A percentile compares a stretch with the other conserved stretches of the same genome.
These are phyloP conservation scores for Passerina amoena DNA, from an alignment of 2,113 vertebrate species.

Conservation along the genomic window DNA sequence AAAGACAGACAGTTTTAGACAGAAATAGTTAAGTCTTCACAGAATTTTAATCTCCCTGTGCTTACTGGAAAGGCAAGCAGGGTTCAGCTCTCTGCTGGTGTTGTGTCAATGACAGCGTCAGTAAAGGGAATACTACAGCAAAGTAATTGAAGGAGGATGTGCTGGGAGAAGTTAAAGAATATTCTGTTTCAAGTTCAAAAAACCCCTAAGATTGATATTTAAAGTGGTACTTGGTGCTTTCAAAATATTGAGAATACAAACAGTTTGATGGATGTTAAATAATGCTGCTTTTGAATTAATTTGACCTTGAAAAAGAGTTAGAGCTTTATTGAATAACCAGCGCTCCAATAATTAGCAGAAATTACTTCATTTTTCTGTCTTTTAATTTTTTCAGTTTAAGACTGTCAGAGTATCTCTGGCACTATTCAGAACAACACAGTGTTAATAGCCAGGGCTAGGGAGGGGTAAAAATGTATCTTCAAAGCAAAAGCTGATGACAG, in stretches of 20 bases:
- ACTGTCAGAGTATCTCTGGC: not conserved
- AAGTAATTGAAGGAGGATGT: not conserved
- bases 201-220: not conserved
- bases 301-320: not conserved
- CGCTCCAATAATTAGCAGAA: not conserved
- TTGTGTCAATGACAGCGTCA: not conserved
- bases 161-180: not conserved
- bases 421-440: not conserved
- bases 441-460: not conserved
- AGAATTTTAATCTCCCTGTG: not conserved
- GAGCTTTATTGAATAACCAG: not conserved
- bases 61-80: not conserved
- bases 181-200: not conserved
- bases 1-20: not conserved
- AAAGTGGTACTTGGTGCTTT: not conserved
- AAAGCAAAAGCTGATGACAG: not conserved
- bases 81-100: not conserved
- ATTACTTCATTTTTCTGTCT: not conserved
- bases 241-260: not conserved
- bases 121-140: not conserved
- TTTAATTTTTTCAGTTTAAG: not conserved
- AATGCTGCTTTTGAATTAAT: not conserved
- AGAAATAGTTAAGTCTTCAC: not conserved
- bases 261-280: not conserved
- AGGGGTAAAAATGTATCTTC: not conserved